Evolutionary conservation across 2,797 vertebrate species (phyloP).

Genomic region (Adrianichthys oophorus): DNA sequence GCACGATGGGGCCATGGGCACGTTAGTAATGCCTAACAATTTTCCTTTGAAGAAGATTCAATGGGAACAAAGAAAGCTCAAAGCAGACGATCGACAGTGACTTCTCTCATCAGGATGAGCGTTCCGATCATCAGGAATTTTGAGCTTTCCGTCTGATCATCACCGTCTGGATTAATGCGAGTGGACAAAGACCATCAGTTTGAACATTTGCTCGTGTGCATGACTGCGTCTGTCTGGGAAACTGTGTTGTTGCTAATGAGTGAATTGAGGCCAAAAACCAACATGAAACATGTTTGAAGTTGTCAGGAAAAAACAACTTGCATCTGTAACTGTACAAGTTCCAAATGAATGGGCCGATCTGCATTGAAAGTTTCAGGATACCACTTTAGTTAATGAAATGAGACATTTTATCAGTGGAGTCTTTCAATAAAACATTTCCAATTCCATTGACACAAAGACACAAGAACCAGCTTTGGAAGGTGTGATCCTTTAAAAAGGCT

Average conservation of each 20-base stretch:
- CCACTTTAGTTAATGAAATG: too few relatives aligned
- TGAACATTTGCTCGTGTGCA: slow-evolving; percentile 72
- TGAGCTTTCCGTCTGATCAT: slow-evolving; percentile 64
- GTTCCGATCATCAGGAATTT: slow-evolving; percentile 62
- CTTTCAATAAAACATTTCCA: too few relatives aligned
- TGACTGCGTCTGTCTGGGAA: slow-evolving; percentile 76
- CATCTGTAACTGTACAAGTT: neutral
- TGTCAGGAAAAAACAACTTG: slow-evolving; percentile 1
- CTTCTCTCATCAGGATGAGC: slow-evolving; percentile 49
- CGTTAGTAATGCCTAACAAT: slow-evolving; percentile 27
- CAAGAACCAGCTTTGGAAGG: too few relatives aligned
- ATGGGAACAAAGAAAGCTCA: slow-evolving; percentile 16
- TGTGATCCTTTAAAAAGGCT: too few relatives aligned
- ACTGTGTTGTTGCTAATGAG: slow-evolving; percentile 84
- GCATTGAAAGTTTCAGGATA: too few relatives aligned
- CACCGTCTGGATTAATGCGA: slow-evolving; percentile 78
- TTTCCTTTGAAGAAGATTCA: slow-evolving; percentile 27
- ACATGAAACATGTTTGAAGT: slow-evolving; percentile 33
- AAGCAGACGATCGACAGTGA: slow-evolving; percentile 22
- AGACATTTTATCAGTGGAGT: too few relatives aligned
- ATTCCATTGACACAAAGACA: too few relatives aligned
- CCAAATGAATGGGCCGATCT: too few relatives aligned
- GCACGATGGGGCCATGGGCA: slow-evolving; percentile 11
- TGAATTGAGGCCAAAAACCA: slow-evolving; percentile 41
- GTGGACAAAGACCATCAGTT: slow-evolving; percentile 82